These are phyloP conservation scores for Clusia tigrina DNA, from an alignment of 2,888 invertebrate genomes.

Conservation along the genomic window DNA sequence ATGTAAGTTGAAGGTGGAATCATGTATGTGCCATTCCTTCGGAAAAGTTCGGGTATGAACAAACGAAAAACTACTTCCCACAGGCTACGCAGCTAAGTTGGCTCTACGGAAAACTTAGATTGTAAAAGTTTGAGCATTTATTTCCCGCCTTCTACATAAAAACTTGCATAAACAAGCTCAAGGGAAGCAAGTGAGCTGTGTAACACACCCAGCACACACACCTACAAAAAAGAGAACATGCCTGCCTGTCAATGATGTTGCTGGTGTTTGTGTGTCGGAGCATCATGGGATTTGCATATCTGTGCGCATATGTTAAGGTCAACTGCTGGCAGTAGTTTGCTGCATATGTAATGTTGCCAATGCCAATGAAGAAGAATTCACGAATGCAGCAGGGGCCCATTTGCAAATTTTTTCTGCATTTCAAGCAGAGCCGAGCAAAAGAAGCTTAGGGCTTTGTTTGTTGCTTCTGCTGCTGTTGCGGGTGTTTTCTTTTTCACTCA, in stretches of 20 bases:
- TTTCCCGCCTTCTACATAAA: constrained; percentile 9
- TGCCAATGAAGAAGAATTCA: constrained; percentile 22
- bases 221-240: not conserved
- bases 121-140: constrained; percentile 30
- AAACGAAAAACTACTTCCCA: not conserved
- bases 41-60: too few relatives aligned
- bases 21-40: too few relatives aligned
- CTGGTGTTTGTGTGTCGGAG: not conserved
- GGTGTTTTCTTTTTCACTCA: not conserved
- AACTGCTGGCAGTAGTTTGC: constrained; percentile 18
- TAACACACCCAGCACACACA: not conserved
- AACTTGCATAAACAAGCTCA: not conserved
- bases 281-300: constrained; percentile 5
- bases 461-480: not conserved
- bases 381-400: too few relatives aligned
- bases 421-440: not conserved
- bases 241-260: not conserved
- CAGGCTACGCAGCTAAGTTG: constrained; percentile 22
- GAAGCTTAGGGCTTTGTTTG: not conserved
- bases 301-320: not conserved
- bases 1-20: too few relatives aligned
- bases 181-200: not conserved
- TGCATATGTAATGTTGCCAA: constrained; percentile 30
- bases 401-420: constrained; percentile 1
- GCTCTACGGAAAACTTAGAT: constrained; percentile 29